Conservation (phyloP, 2,113 vertebrate genomes). For the Aphelocoma coerulescens region DNA sequence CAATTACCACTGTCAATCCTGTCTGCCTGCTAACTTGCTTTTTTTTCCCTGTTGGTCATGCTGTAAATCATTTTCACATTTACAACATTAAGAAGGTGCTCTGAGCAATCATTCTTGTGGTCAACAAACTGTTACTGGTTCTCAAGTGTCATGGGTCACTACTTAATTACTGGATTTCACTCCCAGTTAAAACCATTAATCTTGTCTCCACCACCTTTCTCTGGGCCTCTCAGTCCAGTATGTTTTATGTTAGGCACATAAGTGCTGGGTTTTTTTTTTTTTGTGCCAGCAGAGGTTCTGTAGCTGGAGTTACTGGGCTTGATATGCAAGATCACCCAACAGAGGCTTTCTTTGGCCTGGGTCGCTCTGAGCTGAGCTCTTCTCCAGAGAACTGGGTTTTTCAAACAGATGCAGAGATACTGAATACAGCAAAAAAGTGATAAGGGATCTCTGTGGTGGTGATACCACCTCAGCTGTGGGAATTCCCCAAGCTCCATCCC, state of each 20-base stretch:
- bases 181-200: constrained; percentile 63
- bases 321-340: neutral
- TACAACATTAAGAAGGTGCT: constrained; percentile 51
- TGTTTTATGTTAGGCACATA: constrained; percentile 50
- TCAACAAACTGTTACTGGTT: constrained; percentile 60
- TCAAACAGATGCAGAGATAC: neutral
- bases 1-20: constrained; percentile 53
- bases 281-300: neutral
- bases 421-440: neutral
- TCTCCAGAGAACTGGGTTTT: neutral
- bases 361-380: neutral
- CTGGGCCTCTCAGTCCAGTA: constrained; percentile 21
- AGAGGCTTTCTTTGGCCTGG: neutral
- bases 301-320: neutral
- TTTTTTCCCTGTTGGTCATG: constrained; percentile 8
- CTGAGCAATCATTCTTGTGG: constrained; percentile 54
- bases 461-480: neutral
- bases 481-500: neutral
- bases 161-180: constrained; percentile 67
- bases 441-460: neutral
- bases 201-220: constrained; percentile 54
- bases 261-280: neutral
- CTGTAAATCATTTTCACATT: constrained; percentile 67
- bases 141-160: constrained; percentile 62
- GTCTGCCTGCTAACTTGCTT: constrained; percentile 11